These are phyloP conservation scores for Leptopilina syphax DNA, from an alignment of 2,888 invertebrate species.

Conservation along the genomic window DNA sequence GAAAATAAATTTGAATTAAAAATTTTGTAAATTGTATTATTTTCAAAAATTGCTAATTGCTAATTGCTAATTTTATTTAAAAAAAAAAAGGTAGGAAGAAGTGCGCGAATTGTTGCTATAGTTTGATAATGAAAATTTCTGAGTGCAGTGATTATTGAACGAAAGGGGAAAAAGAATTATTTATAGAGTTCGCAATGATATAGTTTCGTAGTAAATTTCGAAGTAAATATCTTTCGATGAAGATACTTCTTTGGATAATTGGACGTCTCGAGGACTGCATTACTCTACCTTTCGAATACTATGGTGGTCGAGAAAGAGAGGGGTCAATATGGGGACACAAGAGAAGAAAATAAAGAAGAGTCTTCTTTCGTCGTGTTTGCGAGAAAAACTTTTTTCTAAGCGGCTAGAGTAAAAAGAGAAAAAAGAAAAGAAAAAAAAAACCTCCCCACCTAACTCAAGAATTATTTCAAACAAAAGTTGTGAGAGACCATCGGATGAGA, in stretches of 20 bases:
- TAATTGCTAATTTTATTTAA: no score
- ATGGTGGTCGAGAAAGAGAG: slow-evolving; percentile 48
- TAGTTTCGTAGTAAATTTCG: no score
- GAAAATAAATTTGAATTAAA: no score
- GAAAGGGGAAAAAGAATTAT: neutral
- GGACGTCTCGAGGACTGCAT: slow-evolving; percentile 56
- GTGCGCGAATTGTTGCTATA: no score
- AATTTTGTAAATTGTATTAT: no score
- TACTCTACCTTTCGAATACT: slow-evolving; percentile 37
- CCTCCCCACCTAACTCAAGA: slow-evolving; percentile 50
- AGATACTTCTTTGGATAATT: slow-evolving; percentile 51
- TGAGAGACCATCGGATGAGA: slow-evolving; percentile 51
- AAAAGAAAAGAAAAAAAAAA: slow-evolving; percentile 48
- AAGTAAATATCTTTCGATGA: neutral
- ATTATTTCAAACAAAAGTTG: neutral
- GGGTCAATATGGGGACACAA: neutral
- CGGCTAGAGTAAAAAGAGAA: slow-evolving; percentile 39
- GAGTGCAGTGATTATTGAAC: no score
- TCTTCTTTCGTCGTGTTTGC: slow-evolving; percentile 45
- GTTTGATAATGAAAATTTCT: no score
- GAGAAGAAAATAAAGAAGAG: neutral
- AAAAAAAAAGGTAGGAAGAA: no score
- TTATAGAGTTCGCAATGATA: no score
- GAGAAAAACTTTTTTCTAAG: slow-evolving; percentile 42
- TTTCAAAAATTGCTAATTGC: no score